Conservation (phyloP, 2,797 vertebrate genomes). For the Hydrophis major region DNA sequence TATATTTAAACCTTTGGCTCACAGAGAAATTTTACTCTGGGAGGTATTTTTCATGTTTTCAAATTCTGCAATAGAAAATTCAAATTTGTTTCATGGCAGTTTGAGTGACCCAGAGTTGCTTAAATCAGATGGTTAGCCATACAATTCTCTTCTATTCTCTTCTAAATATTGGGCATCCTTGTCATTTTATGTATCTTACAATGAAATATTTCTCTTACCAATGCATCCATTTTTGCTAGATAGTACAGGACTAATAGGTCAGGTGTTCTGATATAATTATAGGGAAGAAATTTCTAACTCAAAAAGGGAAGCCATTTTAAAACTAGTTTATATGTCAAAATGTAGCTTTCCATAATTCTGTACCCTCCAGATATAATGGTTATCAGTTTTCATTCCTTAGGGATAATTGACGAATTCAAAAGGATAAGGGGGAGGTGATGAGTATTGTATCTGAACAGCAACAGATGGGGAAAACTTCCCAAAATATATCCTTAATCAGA, state of each 20-base stretch:
- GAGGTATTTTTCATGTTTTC: background rate
- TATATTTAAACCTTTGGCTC: background rate
- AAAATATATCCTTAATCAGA: background rate
- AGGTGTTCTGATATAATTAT: background rate
- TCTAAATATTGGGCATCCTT: background rate
- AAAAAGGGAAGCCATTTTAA: background rate
- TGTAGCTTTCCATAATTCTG: background rate
- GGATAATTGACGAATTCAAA: background rate
- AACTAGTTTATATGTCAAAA: background rate
- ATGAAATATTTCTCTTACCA: background rate
- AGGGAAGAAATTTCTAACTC: background rate
- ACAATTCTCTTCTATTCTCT: background rate
- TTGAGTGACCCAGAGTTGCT: background rate
- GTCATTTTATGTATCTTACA: background rate
- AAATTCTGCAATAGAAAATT: background rate
- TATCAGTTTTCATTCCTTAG: background rate
- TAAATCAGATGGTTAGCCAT: background rate
- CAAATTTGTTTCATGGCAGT: background rate
- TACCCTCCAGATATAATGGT: background rate
- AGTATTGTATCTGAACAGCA: background rate
- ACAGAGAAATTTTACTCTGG: background rate
- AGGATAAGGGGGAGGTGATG: background rate
- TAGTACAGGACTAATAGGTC: background rate
- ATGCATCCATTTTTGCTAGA: background rate
- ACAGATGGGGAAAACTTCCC: background rate